Percentiles rank a stretch among this genome's conserved stretches.
Evolutionary conservation across 2,888 invertebrate genomes (phyloP).

Genomic region (Aricia artaxerxes): DNA sequence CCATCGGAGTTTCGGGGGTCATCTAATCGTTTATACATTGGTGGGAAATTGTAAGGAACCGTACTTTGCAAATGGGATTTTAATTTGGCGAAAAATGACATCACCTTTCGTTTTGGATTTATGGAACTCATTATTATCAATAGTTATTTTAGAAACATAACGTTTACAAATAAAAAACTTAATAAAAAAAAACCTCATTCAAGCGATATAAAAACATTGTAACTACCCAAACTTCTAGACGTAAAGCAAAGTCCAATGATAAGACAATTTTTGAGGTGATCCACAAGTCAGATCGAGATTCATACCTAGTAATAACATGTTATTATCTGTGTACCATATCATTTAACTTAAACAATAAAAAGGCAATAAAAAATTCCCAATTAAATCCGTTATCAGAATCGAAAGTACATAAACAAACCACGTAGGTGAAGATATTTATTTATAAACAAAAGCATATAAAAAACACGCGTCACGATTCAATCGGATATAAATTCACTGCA

Average conservation of each 20-base stretch:
- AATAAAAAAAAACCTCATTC: too few relatives aligned
- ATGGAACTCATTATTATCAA: too few relatives aligned
- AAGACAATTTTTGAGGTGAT: neutral
- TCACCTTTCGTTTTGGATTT: too few relatives aligned
- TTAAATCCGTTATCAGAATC: slow-evolving; percentile 2
- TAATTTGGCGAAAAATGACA: too few relatives aligned
- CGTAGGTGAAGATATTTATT: slow-evolving; percentile 26
- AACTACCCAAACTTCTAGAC: neutral
- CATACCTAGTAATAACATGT: neutral
- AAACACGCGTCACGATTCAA: slow-evolving; percentile 16
- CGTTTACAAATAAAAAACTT: too few relatives aligned
- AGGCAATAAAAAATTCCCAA: neutral
- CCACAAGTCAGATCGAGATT: neutral
- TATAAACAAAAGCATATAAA: slow-evolving; percentile 20
- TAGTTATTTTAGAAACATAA: too few relatives aligned
- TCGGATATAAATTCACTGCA: slow-evolving; percentile 24
- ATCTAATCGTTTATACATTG: too few relatives aligned
- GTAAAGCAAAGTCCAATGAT: neutral
- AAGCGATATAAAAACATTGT: neutral
- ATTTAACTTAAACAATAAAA: neutral
- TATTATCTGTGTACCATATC: neutral
- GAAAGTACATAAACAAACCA: neutral
- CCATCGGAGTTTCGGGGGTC: too few relatives aligned
- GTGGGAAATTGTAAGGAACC: too few relatives aligned
- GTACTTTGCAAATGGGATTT: too few relatives aligned